Evolutionary conservation across 2,888 invertebrate genomes (phyloP).

Genomic region (Drosophila barbarae): DNA sequence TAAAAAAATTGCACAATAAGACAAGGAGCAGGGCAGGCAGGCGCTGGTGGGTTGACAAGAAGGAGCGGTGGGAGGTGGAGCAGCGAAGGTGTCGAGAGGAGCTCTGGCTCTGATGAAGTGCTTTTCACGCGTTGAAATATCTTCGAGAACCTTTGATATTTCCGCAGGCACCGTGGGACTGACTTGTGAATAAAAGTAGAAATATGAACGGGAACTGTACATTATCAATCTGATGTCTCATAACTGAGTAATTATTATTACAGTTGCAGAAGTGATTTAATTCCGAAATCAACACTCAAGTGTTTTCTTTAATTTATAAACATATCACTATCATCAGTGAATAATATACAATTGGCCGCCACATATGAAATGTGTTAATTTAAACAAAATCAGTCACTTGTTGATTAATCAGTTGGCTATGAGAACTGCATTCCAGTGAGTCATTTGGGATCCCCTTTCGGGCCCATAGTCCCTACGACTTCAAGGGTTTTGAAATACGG

Average conservation of each 20-base stretch:
- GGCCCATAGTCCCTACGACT: constrained; percentile 11
- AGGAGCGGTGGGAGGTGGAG: constrained; percentile 4
- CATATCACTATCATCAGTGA: background rate
- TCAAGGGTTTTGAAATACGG: background rate
- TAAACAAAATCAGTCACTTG: constrained; percentile 6
- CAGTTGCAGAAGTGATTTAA: background rate
- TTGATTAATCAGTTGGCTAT: constrained; percentile 3
- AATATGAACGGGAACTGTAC: background rate
- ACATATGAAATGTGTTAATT: background rate
- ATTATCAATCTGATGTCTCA: background rate
- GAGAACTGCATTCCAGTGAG: background rate
- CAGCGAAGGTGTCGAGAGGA: constrained; percentile 32
- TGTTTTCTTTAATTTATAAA: background rate
- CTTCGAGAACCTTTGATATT: constrained; percentile 62
- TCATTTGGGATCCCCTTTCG: background rate
- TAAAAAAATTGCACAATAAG: constrained; percentile 57
- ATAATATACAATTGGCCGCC: background rate
- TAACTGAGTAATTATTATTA: background rate
- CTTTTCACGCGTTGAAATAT: constrained; percentile 54
- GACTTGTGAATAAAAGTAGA: background rate
- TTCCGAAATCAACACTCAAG: background rate
- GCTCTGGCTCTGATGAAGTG: constrained; percentile 59
- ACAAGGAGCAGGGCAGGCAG: constrained; percentile 14
- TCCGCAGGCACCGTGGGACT: constrained; percentile 23
- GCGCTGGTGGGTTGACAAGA: background rate